These are phyloP conservation scores for Noctua fimbriata DNA, from an alignment of 2,888 invertebrate species.

Conservation along the genomic window DNA sequence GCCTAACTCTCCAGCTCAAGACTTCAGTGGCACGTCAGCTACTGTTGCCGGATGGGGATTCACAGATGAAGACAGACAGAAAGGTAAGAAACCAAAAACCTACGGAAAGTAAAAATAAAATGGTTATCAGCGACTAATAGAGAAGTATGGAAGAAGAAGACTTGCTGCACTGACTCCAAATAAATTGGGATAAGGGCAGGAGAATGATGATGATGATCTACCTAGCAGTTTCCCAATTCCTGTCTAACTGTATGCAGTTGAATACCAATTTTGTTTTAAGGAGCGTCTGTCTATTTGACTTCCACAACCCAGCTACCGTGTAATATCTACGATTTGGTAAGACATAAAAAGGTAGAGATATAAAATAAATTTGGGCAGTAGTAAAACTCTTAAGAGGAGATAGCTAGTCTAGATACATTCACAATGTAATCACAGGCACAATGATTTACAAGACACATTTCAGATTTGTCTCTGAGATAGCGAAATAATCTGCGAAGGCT, in stretches of 20 bases:
- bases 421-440: not conserved
- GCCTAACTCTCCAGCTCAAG: constrained; percentile 88
- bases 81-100: constrained; percentile 84
- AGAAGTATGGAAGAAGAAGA: too few species aligned
- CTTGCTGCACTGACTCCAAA: too few species aligned
- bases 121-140: not conserved
- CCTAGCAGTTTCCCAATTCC: not conserved
- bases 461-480: not conserved
- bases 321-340: not conserved
- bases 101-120: not conserved
- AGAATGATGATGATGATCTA: too few species aligned
- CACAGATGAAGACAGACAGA: constrained; percentile 93
- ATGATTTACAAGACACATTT: not conserved
- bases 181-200: too few species aligned
- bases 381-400: too few species aligned
- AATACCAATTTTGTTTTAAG: not conserved
- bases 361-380: not conserved
- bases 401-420: too few species aligned
- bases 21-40: constrained; percentile 91
- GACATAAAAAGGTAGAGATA: not conserved
- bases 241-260: not conserved
- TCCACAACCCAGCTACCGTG: not conserved
- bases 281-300: not conserved
- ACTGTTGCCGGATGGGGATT: constrained; percentile 97
- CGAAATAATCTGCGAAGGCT: not conserved